A percentile compares a stretch with the other conserved stretches of the same genome.
phyloP scores from a whole-genome alignment of 2,113 vertebrate genomes.

The Chiloscyllium plagiosum region DNA sequence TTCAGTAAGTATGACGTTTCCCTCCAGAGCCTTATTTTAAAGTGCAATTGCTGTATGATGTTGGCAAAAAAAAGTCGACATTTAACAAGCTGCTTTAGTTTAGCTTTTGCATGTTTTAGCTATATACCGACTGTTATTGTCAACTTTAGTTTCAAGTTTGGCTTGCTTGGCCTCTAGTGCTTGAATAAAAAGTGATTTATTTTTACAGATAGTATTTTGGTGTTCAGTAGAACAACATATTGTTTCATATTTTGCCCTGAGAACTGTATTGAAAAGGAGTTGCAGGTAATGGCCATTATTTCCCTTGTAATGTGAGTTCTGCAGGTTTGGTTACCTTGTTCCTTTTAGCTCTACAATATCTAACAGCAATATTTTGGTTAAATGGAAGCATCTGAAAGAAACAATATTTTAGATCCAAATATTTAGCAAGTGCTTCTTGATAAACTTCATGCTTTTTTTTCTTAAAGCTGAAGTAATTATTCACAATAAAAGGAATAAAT shows the following conservation, averaged over 20 bases:
- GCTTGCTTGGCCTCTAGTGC: background rate
- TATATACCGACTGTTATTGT: background rate
- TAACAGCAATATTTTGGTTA: background rate
- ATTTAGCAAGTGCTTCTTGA: background rate
- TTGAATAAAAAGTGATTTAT: background rate
- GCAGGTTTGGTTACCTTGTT: background rate
- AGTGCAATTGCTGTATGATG: background rate
- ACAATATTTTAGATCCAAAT: background rate
- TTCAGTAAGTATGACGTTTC: constrained; percentile 7
- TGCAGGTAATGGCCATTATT: background rate
- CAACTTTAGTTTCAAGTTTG: background rate
- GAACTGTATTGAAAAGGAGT: background rate
- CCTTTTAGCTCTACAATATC: background rate
- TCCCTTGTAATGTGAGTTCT: background rate
- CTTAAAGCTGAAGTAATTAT: background rate
- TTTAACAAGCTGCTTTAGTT: background rate
- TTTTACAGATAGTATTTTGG: background rate
- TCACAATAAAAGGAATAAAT: background rate
- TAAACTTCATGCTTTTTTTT: background rate
- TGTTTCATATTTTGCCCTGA: background rate
- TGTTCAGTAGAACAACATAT: background rate
- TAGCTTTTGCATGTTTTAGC: too few species aligned
- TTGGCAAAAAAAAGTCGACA: background rate
- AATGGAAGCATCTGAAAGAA: background rate
- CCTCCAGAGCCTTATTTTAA: background rate